Evolutionary conservation across 2,113 vertebrate species (phyloP), one percentile per base, ranked within the genome.

Genomic region (Regulus satrapa): DNA sequence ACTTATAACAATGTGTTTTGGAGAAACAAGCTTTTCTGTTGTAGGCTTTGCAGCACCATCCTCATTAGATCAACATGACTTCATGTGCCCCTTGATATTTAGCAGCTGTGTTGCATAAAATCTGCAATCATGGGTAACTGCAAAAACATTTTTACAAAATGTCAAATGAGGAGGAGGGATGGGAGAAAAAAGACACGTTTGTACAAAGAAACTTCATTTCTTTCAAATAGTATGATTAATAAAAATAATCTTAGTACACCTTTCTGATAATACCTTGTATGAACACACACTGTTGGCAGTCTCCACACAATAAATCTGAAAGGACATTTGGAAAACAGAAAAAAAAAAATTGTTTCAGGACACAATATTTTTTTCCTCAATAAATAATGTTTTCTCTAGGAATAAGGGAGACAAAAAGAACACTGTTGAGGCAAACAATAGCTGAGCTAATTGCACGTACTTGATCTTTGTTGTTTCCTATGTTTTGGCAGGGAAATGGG

Each of bases 61-160:
- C 49, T 95, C 67, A 84, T 92, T 85, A 59, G 61, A 58, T 62
- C 32, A 87, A 16, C n/a, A 36, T 43, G 68, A 85, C 45, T 91
- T 87, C 55, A 48, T 64, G 8, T 18, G 23, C 9, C 48, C 9
- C 49, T 71, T 89, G 76, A 28, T 77, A 94, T 81, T 94, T 94
- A 84, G 41, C 38, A 84, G 45, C 38, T 3, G 3, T 75, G 14
- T 28, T 45, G 19, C 29, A 71, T 62, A 83, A 88, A 93, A 83
- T 75, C 54, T 76, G 25, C 26, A 43, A 49, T 41, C 29, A 10
- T 36, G 24, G 38, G 13, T 46, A 76, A 86, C 24, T 15, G 40
- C 31, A 82, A 36, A 79, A 94, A 43, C 19, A 52, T 73, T 88
- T 90, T 85, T 41, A 76, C 14, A 62, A 64, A 79, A 92, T 88